Base-by-base conservation (phyloP, 1,140 invertebrate species). In the Neoseiulus cucumeris region DNA sequence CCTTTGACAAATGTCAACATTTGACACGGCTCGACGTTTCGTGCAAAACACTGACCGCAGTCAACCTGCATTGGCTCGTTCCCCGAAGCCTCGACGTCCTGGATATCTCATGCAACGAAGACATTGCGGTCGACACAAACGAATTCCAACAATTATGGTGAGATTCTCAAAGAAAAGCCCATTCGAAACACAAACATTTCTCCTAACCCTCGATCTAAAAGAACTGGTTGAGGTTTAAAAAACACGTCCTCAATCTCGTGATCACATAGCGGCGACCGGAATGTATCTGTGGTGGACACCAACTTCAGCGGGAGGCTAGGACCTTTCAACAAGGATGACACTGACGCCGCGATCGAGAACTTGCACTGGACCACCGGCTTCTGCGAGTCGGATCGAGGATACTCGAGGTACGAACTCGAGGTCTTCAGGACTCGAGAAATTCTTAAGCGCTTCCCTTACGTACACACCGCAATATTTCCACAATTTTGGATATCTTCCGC, bases 91-190 rank as follows among this genome's bases (percentile, higher is more conserved):
- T 90, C 9, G 86, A 87, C 72, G 88, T 87, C 73, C 75, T 90
- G 42, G 87, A 90, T 72, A 81, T 90, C 71, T 89, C 87, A 0
- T 87, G 87, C 65, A 90, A 89, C 71, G 78, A 82, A 20, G 82
- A 86, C 70, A 64, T 70, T n/a, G 29, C 64, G 18, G 65, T 69
- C 5, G 66, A 69, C 45, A 65, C 68, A 0, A 64, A 68, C 72
- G 76, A 70, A 76, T 87, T 64, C 83, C 86, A 7, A 82, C 88
- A 75, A 87, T 85, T 69, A 74, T 90, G 12, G 84, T 90, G 0
- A 86, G 89, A 72, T 86, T 87, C 0, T 86, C n/a, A n/a, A n/a
- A n/a, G n/a, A n/a, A n/a, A n/a, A n/a, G n/a, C n/a, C n/a, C n/a
- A n/a, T n/a, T n/a, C n/a, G n/a, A n/a, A n/a, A n/a, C n/a, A n/a